Percentiles rank a stretch among this genome's conserved stretches.
These are phyloP conservation scores for Sebastes itinus DNA, from an alignment of 2,797 vertebrate species.

Conservation along the genomic window DNA sequence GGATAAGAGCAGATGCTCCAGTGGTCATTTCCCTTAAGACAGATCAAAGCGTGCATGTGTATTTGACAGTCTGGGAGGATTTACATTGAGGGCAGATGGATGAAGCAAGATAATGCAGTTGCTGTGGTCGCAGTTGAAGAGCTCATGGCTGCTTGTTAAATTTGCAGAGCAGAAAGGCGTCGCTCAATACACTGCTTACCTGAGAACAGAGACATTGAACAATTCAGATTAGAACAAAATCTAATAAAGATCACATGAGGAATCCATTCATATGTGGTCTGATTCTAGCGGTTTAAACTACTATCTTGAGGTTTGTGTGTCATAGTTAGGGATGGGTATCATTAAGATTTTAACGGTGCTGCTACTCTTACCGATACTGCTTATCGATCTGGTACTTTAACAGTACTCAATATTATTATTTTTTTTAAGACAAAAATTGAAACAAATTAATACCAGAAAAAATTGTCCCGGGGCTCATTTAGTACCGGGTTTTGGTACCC, in stretches of 20 bases:
- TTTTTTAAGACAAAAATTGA: too few species aligned
- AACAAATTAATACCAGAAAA: too few species aligned
- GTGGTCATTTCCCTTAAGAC: constrained; percentile 67
- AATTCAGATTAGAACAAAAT: neutral
- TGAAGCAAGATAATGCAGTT: constrained; percentile 22
- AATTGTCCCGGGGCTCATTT: too few species aligned
- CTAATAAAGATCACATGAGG: too few species aligned
- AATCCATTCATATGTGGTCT: neutral
- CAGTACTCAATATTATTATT: too few species aligned
- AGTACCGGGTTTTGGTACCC: too few species aligned
- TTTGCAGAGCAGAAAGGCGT: constrained; percentile 89
- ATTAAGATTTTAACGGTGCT: too few species aligned
- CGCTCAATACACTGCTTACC: constrained; percentile 95
- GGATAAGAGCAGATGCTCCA: constrained; percentile 48
- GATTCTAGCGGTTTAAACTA: neutral
- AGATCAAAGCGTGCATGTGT: constrained; percentile 71
- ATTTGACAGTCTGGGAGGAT: constrained; percentile 36
- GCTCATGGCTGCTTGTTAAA: constrained; percentile 74
- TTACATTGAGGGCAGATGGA: constrained; percentile 16
- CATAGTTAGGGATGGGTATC: neutral
- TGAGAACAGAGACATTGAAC: constrained; percentile 63
- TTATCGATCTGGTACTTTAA: too few species aligned
- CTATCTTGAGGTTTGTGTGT: neutral
- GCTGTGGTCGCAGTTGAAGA: constrained; percentile 16
- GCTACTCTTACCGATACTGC: too few species aligned